Evolutionary conservation across 2,113 vertebrate species (phyloP), one percentile per base, ranked within the genome.

Genomic region (Labrus mixtus): DNA sequence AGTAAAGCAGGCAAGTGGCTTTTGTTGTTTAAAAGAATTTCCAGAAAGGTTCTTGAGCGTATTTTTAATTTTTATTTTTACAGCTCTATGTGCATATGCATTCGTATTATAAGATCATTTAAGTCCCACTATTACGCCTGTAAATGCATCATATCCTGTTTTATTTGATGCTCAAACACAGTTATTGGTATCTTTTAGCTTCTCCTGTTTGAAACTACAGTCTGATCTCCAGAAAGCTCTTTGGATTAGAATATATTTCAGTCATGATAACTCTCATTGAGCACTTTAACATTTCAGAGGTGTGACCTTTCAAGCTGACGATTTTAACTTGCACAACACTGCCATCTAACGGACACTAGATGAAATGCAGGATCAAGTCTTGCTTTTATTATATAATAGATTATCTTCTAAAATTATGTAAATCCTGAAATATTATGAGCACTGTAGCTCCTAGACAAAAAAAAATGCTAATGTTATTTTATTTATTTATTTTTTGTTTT

Each of bases 321-420:
- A 41, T 48, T n/a, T 37, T 58, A 29, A 0, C 4, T 50, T 23
- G 10, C n/a, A 25, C 39, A 73, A 53, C 33, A 82, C 39, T 64
- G 83, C 78, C 86, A 84, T 69, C 92, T 90, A 82, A 67, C 57
- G 92, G 60, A 57, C 43, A 54, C 13, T 33, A 2, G 3, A 4
- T 10, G 6, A 68, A 63, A n/a, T 48, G 19, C 55, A 72, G 15
- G 29, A 3, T 4, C 8, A 2, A 58, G 3, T 50, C 6, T 67
- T 19, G 12, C 20, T 16, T 0, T 16, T 20, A 46, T 58, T 50
- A 29, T 41, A 10, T 60, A 50, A 65, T 4, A 25, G 20, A 45
- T 36, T 23, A 48, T 64, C 16, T n/a, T 20, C n/a, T 20, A n/a
- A n/a, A 0, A 20, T 51, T 17, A 17, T 17, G 16, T 17, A 48